Base-by-base conservation (phyloP, 2,113 vertebrate genomes). In the Gasterosteus aculeatus region DNA sequence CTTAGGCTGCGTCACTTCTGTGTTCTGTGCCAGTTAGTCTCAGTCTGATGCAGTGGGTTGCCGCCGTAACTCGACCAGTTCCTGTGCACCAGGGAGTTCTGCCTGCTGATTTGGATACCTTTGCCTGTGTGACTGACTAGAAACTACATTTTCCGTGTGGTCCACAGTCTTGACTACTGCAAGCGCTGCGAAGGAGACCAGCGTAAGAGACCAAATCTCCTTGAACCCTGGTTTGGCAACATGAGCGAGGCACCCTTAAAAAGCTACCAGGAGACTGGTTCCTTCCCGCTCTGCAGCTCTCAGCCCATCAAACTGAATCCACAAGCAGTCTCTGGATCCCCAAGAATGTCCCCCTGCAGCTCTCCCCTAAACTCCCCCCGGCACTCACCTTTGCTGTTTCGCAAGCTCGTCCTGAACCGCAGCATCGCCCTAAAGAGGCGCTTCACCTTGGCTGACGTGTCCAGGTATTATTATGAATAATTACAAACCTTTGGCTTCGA, bases 361-460 rank as follows among this genome's bases (percentile, higher is more conserved):
- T 95, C 95, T 0, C 95, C 94, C 2, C 68, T 81, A 0, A 76
- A 89, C 16, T 95, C 95, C 2, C 94, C 95, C 0, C 83, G 82
- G 8, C 87, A 89, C 75, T 96, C 96, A 5, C 96, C 95, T 0
- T 63, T 95, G 72, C 93, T 96, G 67, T 94, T 96, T 91, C 92
- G 94, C 87, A 97, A 95, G 91, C 93, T 96, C 76, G 88, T 94
- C 78, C 80, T 94, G 94, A 96, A 93, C 88, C 95, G 94, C 59
- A 94, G 94, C 88, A 92, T 95, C 64, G 92, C 94, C 44, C 89
- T 95, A 75, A 96, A 96, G 92, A 93, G 96, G 65, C 95, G 96
- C 49, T 98, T 97, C 94, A 97, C 97, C 0, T 89, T 97, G 94
- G 95, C 97, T 3, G 94, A 97, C 89, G 94, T 95, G 59, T 95